Percentiles rank a stretch among this genome's conserved stretches.
Conservation (phyloP, 2,113 vertebrate species). For the Muscicapa adusta region DNA sequence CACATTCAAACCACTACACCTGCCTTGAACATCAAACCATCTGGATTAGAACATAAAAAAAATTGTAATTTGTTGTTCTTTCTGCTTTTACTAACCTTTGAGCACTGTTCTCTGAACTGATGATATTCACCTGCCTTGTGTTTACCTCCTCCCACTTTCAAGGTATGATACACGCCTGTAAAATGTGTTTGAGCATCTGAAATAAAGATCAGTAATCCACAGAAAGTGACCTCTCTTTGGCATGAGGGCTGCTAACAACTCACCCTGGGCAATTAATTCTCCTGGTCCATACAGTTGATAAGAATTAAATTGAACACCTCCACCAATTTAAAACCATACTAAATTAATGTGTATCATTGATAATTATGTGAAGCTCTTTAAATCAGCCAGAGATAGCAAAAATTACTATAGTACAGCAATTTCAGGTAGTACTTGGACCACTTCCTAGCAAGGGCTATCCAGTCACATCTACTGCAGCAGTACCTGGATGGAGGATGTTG, state of each 20-base stretch:
- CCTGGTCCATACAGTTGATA: neutral
- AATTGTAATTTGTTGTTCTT: neutral
- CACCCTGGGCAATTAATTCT: neutral
- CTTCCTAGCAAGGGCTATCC: neutral
- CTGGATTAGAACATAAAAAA: neutral
- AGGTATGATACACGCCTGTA: neutral
- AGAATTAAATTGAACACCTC: neutral
- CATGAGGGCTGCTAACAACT: neutral
- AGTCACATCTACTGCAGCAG: neutral
- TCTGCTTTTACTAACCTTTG: neutral
- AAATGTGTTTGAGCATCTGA: neutral
- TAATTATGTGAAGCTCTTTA: neutral
- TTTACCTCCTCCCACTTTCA: neutral
- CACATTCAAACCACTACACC: neutral
- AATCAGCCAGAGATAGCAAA: neutral
- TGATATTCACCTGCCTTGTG: neutral
- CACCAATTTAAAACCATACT: neutral
- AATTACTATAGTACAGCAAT: neutral
- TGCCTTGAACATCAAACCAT: neutral
- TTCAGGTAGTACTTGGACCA: neutral
- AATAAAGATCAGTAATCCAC: neutral
- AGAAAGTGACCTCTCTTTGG: neutral
- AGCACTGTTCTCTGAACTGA: neutral
- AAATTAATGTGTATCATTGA: neutral
- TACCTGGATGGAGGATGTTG: fast-evolving